Evolutionary conservation across 30 jellyfish, hydroid and myxozoan genomes (phyloP), one percentile per base, ranked within the genome.

Genomic region (Aurelia sp.): DNA sequence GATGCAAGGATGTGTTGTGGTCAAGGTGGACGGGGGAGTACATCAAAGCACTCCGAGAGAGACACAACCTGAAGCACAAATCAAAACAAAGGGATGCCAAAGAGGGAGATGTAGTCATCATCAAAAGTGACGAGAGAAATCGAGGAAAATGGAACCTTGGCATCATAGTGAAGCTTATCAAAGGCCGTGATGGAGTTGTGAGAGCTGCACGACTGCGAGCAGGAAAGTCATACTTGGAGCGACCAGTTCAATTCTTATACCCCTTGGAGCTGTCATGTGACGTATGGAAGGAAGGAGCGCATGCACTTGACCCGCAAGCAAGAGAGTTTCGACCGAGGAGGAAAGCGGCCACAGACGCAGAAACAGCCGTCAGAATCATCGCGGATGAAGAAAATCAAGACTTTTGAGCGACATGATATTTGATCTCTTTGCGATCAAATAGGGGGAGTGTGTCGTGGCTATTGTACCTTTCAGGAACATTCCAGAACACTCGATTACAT

Each of bases 61-160:
- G 33, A 27, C 33, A 18, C 18, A 30, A 77, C 62, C 35, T 77
- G n/a, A 77, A 22, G 51, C 87, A 44, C 35, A 65, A 79, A 12
- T 40, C 16, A 37, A 61, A 19, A 21, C 20, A 19, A 35, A 57
- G 33, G 13, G 20, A 13, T 37, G 19, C 48, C 40, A 33, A 68
- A 22, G 88, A 65, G 19, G 89, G 90, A 52, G 90, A 80, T 59
- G 92, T 80, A 8, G 90, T 80, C 50, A 65, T 80, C 31, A 64
- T 80, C 52, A 41, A 66, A 51, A 90, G 89, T 8, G 90, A 80
- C 47, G 90, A 65, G 35, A 71, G 55, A 16, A 82, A 82, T 58
- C 33, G 77, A 33, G 88, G 48, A 23, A 19, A 80, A 13, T 47
- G 88, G 90, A 80, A 80, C 73, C 18, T 80, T 23, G 88, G 89